Evolutionary conservation across 2,888 invertebrate species (phyloP).

Genomic region (Harpagoxenus sublaevis): DNA sequence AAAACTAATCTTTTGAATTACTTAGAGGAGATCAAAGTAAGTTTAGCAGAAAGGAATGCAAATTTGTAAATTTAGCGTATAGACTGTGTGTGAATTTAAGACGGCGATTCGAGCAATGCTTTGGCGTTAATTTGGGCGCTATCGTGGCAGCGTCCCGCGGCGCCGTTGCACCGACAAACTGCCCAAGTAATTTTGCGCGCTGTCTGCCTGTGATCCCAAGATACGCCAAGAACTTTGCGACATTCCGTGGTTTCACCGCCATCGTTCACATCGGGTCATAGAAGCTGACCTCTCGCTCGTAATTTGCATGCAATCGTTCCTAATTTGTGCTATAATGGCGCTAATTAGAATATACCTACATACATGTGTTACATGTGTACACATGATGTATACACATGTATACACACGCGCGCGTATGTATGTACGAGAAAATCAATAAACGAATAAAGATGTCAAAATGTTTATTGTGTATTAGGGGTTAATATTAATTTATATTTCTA

Average conservation of each 20-base stretch:
- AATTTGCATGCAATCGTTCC: slow-evolving; percentile 31
- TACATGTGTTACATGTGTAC: not conserved
- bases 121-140: slow-evolving; percentile 48
- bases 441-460: not conserved
- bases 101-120: slow-evolving; percentile 36
- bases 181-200: slow-evolving; percentile 63
- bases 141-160: slow-evolving; percentile 21
- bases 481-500: not conserved
- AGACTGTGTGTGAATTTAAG: slow-evolving; percentile 21
- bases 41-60: not conserved
- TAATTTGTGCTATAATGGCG: slow-evolving; percentile 36
- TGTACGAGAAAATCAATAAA: not conserved
- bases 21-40: not conserved
- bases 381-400: too few relatives aligned
- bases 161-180: slow-evolving; percentile 63
- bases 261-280: slow-evolving; percentile 18
- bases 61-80: slow-evolving; percentile 3
- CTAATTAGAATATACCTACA: slow-evolving; percentile 13
- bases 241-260: slow-evolving; percentile 25
- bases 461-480: not conserved
- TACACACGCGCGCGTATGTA: not conserved
- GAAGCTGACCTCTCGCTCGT: slow-evolving; percentile 34
- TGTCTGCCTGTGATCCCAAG: slow-evolving; percentile 62
- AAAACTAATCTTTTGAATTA: not conserved
- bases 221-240: slow-evolving; percentile 58